Percentiles rank a stretch among this genome's conserved stretches.
phyloP scores from a whole-genome alignment of 2,888 invertebrate species.

The Syrphus vitripennis region DNA sequence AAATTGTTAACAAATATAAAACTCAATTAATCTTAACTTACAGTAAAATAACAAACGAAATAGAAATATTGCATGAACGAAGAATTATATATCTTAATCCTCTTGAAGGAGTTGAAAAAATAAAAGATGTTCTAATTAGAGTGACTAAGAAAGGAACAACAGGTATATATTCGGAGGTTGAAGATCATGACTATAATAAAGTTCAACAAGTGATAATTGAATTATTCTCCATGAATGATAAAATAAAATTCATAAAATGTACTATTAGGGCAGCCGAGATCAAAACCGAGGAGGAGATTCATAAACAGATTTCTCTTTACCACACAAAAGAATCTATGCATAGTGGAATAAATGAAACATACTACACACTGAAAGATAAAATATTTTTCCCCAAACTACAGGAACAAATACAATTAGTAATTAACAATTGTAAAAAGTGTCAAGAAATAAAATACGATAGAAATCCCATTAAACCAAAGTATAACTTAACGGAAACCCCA shows the following conservation, averaged over 20 bases:
- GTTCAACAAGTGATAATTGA: slow-evolving; percentile 33
- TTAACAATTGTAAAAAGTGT: background rate
- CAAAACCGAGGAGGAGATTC: too few species aligned
- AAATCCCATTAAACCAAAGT: too few species aligned
- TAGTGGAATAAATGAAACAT: background rate
- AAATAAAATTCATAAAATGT: too few species aligned
- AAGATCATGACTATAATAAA: slow-evolving; percentile 51
- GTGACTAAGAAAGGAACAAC: slow-evolving; percentile 48
- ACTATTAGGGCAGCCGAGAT: too few species aligned
- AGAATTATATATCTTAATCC: slow-evolving; percentile 54
- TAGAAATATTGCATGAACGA: slow-evolving; percentile 20
- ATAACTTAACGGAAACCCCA: too few species aligned
- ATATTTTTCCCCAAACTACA: background rate
- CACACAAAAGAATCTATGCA: slow-evolving; percentile 11
- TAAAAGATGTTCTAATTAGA: slow-evolving; percentile 54
- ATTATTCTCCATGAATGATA: too few species aligned
- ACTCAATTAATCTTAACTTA: slow-evolving; percentile 46
- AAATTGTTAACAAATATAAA: slow-evolving; percentile 49
- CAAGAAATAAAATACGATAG: too few species aligned
- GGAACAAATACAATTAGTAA: background rate
- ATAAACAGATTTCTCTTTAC: too few species aligned
- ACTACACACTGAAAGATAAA: background rate
- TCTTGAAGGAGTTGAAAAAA: slow-evolving; percentile 22
- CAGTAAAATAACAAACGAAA: slow-evolving; percentile 12
- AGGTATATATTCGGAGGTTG: slow-evolving; percentile 36